A percentile compares a stretch with the other conserved stretches of the same genome.
Conservation (phyloP, 2,113 vertebrate species). For the Elanoides forficatus region DNA sequence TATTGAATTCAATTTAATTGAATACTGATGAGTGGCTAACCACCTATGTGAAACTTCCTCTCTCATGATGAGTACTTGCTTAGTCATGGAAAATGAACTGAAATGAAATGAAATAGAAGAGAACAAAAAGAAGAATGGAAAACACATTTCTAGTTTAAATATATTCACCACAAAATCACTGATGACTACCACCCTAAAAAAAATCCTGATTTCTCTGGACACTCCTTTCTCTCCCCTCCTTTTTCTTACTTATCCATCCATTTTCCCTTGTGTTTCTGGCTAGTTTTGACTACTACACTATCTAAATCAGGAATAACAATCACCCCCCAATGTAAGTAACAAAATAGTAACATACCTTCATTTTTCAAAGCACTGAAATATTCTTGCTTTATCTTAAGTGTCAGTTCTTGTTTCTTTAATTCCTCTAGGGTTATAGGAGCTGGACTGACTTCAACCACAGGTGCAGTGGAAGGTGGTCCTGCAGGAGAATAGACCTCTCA, state of each 20-base stretch:
- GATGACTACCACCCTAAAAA: background rate
- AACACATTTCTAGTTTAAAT: background rate
- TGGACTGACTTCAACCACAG: background rate
- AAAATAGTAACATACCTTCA: constrained; percentile 77
- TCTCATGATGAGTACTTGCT: background rate
- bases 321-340: background rate
- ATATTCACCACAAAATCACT: background rate
- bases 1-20: background rate
- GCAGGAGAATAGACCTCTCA: background rate
- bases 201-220: background rate
- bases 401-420: constrained; percentile 56
- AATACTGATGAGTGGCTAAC: background rate
- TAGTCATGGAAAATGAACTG: background rate
- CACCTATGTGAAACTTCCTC: background rate
- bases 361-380: constrained; percentile 75
- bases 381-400: constrained; percentile 77
- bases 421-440: constrained; percentile 46
- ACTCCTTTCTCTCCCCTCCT: background rate
- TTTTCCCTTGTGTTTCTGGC: background rate
- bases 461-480: constrained; percentile 42
- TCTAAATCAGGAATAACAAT: background rate
- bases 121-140: background rate
- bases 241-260: background rate
- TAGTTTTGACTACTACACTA: background rate
- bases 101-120: background rate